Evolutionary conservation across 37 sponge, comb jelly and placozoan genomes (phyloP).

Genomic region (Bolinopsis microptera): DNA sequence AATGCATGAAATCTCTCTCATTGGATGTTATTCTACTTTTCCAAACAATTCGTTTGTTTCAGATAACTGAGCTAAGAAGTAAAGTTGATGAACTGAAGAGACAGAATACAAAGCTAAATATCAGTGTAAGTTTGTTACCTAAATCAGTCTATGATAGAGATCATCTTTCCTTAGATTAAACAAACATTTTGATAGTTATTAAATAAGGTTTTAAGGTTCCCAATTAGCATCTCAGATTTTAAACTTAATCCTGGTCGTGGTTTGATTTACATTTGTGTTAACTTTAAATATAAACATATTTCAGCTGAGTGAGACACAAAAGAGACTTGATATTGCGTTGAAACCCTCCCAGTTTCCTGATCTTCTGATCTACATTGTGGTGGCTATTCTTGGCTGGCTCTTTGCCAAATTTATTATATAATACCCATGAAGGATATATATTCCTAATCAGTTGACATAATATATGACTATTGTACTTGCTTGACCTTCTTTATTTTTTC

Average conservation of each 20-base stretch:
- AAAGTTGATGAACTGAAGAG: constrained; percentile 3
- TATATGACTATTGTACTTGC: no score
- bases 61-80: constrained; percentile 11
- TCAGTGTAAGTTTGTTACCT: constrained; percentile 10
- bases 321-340: background rate
- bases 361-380: constrained; percentile 35
- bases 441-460: background rate
- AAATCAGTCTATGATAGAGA: no score
- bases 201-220: no score
- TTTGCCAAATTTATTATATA: constrained; percentile 54
- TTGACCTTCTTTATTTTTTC: no score
- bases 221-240: no score
- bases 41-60: background rate
- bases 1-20: background rate
- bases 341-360: constrained; percentile 66
- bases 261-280: no score
- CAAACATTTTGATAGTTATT: no score
- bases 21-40: background rate
- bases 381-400: constrained; percentile 42
- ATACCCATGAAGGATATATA: background rate
- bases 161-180: no score
- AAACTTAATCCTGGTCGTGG: background rate
- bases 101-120: constrained; percentile 25
- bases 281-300: no score
- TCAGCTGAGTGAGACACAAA: constrained; percentile 44